phyloP scores from a whole-genome alignment of 1,140 invertebrate species.

The Coptotermes formosanus region DNA sequence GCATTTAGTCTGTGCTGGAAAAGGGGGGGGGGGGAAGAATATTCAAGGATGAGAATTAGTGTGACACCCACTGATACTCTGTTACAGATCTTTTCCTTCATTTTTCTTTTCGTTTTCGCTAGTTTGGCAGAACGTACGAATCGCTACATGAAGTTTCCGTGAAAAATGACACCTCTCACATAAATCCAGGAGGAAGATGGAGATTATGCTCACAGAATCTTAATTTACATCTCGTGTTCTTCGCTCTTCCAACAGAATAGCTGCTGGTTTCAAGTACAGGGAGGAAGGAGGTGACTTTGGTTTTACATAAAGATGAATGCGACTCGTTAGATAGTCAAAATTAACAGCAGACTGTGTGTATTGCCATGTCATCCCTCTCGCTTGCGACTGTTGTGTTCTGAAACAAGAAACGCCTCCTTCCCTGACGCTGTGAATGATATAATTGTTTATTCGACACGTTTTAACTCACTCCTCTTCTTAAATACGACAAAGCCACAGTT shows the following conservation, averaged over 20 bases:
- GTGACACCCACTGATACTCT: no score
- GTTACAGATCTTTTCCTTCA: no score
- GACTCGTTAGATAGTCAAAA: not conserved
- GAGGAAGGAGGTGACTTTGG: constrained; percentile 32
- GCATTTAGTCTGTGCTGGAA: no score
- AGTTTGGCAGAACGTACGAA: not conserved
- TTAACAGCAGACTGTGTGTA: not conserved
- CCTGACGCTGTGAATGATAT: no score
- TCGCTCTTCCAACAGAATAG: constrained; percentile 35
- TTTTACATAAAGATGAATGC: constrained; percentile 24
- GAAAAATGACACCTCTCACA: constrained; percentile 24
- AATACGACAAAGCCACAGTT: no score
- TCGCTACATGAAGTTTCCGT: not conserved
- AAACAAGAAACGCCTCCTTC: no score
- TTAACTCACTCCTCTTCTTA: no score
- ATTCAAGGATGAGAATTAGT: no score
- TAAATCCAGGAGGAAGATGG: constrained; percentile 29
- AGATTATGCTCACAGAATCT: constrained; percentile 32
- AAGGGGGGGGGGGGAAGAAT: no score
- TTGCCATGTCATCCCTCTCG: not conserved
- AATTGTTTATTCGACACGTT: no score
- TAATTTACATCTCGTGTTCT: constrained; percentile 27
- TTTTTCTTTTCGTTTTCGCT: no score
- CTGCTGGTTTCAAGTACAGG: constrained; percentile 34
- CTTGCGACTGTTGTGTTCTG: no score